Evolutionary conservation across 2,797 vertebrate genomes (phyloP).

Genomic region (Tympanoctomys barrerae): DNA sequence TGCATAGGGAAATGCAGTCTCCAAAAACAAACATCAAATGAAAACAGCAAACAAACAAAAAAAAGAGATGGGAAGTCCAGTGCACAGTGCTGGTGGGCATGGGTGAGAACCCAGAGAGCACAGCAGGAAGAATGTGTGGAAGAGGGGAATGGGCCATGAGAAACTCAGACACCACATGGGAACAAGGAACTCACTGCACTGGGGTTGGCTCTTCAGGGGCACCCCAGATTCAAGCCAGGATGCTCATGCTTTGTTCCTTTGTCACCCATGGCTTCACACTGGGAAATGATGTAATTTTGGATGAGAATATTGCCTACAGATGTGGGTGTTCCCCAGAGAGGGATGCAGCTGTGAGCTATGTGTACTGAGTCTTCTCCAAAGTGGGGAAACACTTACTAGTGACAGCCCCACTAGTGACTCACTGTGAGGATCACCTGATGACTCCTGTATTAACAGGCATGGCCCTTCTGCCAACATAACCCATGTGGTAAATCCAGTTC

Average conservation of each 20-base stretch:
- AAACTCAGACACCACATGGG: neutral
- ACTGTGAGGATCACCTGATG: neutral
- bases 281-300: neutral
- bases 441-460: neutral
- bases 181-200: neutral
- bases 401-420: neutral
- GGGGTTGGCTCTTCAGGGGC: neutral
- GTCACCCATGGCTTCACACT: neutral
- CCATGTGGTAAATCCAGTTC: neutral
- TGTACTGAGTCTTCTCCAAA: neutral
- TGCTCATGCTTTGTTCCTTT: accelerated
- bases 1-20: neutral
- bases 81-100: neutral
- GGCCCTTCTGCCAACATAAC: neutral
- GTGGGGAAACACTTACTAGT: too few relatives aligned
- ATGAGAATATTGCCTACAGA: neutral
- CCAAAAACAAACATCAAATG: neutral
- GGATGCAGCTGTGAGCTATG: neutral
- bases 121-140: neutral
- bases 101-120: accelerated
- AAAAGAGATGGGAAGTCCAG: neutral
- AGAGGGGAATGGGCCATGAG: accelerated
- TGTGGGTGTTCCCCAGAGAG: neutral
- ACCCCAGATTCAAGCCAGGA: neutral
- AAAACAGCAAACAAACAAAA: too few relatives aligned